Conservation (phyloP, 1,140 invertebrate species). For the Epicauta chinensis region DNA sequence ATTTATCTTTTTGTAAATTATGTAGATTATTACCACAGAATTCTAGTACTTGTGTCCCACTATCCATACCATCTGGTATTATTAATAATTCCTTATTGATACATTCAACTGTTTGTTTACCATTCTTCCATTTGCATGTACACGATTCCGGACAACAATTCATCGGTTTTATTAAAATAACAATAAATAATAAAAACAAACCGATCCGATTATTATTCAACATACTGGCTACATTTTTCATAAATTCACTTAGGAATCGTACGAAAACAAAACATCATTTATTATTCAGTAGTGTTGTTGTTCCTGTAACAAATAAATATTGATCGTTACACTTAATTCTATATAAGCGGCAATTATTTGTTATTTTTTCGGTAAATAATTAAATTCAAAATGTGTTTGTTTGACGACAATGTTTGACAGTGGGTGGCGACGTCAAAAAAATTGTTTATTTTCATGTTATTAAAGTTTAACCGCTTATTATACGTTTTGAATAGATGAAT, state of each 20-base stretch:
- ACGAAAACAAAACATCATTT: neutral
- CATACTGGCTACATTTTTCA: neutral
- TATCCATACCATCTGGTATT: slow-evolving; percentile 74
- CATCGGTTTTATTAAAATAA: neutral
- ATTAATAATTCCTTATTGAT: slow-evolving; percentile 63
- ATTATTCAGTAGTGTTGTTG: no score
- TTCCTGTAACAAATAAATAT: no score
- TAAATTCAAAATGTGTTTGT: no score
- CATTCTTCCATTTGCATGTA: slow-evolving; percentile 86
- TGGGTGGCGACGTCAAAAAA: no score
- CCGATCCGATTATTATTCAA: neutral
- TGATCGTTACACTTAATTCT: no score
- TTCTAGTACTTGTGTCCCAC: slow-evolving; percentile 84
- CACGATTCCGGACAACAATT: slow-evolving; percentile 67
- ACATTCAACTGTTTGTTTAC: slow-evolving; percentile 85
- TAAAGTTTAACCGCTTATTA: no score
- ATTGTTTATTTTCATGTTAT: no score
- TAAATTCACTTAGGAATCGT: neutral
- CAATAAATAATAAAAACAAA: neutral
- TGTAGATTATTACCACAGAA: slow-evolving; percentile 76
- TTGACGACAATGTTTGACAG: no score
- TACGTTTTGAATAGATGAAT: no score
- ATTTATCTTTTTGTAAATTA: slow-evolving; percentile 66
- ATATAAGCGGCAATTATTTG: no score
- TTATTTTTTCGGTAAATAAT: no score